Conservation (phyloP, 2,888 invertebrate genomes). For the Athetis lepigone region DNA sequence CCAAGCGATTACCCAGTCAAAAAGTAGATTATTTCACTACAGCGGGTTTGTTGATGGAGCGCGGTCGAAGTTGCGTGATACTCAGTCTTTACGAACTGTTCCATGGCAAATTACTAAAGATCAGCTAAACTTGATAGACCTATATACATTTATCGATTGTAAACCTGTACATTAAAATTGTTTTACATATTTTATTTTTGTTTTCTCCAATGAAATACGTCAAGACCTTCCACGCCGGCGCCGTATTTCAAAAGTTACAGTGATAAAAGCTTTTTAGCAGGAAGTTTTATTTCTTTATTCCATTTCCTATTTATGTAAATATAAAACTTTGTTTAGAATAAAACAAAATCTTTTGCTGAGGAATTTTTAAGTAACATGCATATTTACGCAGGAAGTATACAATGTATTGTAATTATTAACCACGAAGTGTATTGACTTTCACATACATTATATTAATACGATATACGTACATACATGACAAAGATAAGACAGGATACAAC, state of each 20-base stretch:
- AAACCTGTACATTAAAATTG: constrained; percentile 55
- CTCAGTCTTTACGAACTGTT: constrained; percentile 61
- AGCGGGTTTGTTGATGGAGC: constrained; percentile 57
- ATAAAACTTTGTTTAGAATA: constrained; percentile 17
- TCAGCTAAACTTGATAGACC: constrained; percentile 61
- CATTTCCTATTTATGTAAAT: constrained; percentile 23
- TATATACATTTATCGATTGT: constrained; percentile 61
- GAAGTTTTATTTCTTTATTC: constrained; percentile 43
- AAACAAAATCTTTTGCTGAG: constrained; percentile 11
- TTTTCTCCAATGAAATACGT: constrained; percentile 46
- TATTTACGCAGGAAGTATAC: constrained; percentile 17
- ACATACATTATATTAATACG: constrained; percentile 14
- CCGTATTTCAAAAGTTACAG: constrained; percentile 39
- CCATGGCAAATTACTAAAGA: constrained; percentile 63
- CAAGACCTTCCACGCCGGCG: constrained; percentile 36
- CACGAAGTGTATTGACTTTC: constrained; percentile 38
- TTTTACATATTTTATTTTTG: constrained; percentile 57
- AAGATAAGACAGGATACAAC: constrained; percentile 29
- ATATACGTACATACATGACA: neutral
- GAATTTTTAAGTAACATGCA: constrained; percentile 16
- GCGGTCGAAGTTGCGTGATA: constrained; percentile 62
- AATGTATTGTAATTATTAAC: constrained; percentile 19
- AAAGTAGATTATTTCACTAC: constrained; percentile 73
- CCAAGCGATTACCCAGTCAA: constrained; percentile 65
- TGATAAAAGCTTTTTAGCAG: constrained; percentile 18